Percentiles rank a stretch among this genome's conserved stretches.
Evolutionary conservation across 2,113 vertebrate species (phyloP).

Genomic region (Sclerurus mexicanus): DNA sequence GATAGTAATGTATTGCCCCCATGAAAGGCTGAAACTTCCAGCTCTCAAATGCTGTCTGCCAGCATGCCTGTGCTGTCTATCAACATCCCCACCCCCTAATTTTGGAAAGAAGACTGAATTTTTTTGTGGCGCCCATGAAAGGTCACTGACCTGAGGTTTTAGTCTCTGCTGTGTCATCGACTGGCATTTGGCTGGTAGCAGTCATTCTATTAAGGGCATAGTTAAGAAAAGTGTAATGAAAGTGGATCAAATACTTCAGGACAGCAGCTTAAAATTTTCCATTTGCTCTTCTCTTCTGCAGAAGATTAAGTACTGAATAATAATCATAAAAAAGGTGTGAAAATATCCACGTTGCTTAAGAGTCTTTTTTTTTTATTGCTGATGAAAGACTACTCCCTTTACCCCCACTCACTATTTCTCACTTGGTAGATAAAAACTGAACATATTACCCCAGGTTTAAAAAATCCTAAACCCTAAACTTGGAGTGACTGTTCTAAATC

Average conservation of each 20-base stretch:
- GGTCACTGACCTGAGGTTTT: constrained; percentile 36
- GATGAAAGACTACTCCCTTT: neutral
- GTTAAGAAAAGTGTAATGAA: neutral
- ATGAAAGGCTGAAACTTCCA: neutral
- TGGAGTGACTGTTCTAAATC: neutral
- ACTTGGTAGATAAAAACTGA: neutral
- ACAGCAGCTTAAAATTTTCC: neutral
- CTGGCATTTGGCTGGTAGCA: neutral
- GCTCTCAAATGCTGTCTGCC: neutral
- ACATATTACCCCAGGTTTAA: neutral
- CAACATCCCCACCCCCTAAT: neutral
- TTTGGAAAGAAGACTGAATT: constrained; percentile 5
- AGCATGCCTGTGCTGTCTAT: neutral
- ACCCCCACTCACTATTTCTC: neutral
- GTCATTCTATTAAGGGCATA: neutral
- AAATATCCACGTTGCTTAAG: neutral
- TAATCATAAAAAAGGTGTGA: neutral
- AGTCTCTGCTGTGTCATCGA: neutral
- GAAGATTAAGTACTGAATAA: neutral
- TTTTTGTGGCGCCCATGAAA: neutral
- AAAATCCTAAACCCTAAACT: neutral
- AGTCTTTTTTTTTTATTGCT: neutral
- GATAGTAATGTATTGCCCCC: neutral
- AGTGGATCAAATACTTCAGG: neutral
- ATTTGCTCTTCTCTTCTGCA: neutral